Evolutionary conservation across 2,797 vertebrate genomes (phyloP), one percentile per base, ranked within the genome.

Genomic region (Manis javanica): DNA sequence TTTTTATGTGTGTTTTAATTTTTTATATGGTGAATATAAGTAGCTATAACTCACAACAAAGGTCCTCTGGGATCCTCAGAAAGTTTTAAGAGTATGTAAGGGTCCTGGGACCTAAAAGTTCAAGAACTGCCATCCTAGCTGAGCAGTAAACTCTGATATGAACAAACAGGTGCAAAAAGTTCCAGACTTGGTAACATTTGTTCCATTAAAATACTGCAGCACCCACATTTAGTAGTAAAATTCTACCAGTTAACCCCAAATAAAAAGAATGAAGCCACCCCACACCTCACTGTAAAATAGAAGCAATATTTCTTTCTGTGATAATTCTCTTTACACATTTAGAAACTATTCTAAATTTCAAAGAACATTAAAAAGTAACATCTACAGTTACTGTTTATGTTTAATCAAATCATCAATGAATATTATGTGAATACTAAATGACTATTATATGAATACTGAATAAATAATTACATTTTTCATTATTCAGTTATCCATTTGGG

Each of bases 301-400:
- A 53, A 72, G 26, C 31, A 88, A 89, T 12, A 29, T 24, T 74
- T 6, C 31, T 72, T 89, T 39, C 71, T 71, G 46, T 69, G 37
- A 42, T 39, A 66, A 79, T 90, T 78, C 49, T 57, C 64, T 57
- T 34, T 29, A 89, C 7, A 64, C 15, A 90, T 59, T 81, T 61
- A 74, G n/a, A 90, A 29, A 74, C 59, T 81, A 74, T 37, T 72
- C 59, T 74, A 55, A 87, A 77, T 71, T 59, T 78, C 79, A 84
- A 87, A 94, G 34, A 71, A 71, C 9, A 64, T 71, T 86, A 82
- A 71, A 91, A 83, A 94, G n/a, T 39, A 72, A 71, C 4, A 82
- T 10, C 37, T 81, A 87, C 26, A 79, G 46, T 46, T 46, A 46
- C 46, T 46, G 7, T 46, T 46, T 46, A 46, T 46, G 46, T 46